Percentiles rank a stretch among this genome's conserved stretches.
Conservation (phyloP, 2,113 vertebrate genomes). For the Notiomystis cincta region DNA sequence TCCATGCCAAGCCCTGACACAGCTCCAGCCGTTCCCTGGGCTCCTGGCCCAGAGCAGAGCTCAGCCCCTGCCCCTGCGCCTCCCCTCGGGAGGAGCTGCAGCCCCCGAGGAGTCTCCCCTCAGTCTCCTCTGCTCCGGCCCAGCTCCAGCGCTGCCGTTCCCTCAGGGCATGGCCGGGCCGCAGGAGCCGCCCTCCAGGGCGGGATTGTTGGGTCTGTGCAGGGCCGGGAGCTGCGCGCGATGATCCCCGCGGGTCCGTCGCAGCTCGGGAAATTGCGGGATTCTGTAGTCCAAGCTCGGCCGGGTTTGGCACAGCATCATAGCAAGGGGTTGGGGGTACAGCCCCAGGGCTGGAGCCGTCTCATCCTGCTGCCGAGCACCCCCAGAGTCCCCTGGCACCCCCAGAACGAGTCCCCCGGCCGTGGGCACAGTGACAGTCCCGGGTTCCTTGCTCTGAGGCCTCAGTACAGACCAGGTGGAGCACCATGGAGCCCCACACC, state of each 20-base stretch:
- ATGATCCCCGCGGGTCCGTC: not conserved
- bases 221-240: not conserved
- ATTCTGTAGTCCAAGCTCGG: not conserved
- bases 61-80: not conserved
- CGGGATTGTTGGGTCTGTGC: not conserved
- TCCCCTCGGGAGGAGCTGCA: not conserved
- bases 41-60: not conserved
- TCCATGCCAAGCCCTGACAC: not conserved
- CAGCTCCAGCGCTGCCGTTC: not conserved
- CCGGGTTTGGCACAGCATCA: not conserved
- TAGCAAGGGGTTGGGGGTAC: accelerated
- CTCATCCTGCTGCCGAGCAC: not conserved
- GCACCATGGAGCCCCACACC: not conserved
- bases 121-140: not conserved
- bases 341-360: not conserved
- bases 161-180: not conserved
- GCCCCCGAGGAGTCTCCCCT: not conserved
- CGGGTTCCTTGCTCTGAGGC: accelerated
- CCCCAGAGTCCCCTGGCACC: not conserved
- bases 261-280: not conserved
- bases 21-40: not conserved
- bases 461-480: not conserved
- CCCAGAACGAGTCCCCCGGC: not conserved
- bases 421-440: accelerated
- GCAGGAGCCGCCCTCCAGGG: not conserved